A percentile compares a stretch with the other conserved stretches of the same genome.
phyloP scores from a whole-genome alignment of 2,113 vertebrate species.

The Odocoileus virginianus region DNA sequence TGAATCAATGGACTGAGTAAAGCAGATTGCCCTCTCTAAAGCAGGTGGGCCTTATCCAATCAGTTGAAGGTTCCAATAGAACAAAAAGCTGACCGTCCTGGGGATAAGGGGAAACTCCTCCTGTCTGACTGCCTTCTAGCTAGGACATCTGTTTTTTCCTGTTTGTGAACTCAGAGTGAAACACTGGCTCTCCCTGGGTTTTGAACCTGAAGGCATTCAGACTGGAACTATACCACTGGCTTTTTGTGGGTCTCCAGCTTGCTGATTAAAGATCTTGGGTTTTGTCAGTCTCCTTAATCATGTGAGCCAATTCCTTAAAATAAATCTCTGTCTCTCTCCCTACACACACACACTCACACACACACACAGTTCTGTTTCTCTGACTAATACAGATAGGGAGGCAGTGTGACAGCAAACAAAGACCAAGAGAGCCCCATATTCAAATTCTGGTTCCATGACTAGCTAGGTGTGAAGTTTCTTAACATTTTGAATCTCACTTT shows the following conservation, averaged over 20 bases:
- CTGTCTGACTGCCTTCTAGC: neutral
- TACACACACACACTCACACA: neutral
- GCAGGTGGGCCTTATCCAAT: neutral
- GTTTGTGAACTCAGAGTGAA: neutral
- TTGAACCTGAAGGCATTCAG: neutral
- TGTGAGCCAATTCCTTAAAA: neutral
- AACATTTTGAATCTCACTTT: neutral
- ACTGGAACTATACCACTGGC: neutral
- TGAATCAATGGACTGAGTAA: neutral
- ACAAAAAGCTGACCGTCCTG: neutral
- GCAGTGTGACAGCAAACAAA: neutral
- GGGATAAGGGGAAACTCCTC: neutral
- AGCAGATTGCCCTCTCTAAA: neutral
- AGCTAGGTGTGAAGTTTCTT: neutral
- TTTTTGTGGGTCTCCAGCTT: neutral
- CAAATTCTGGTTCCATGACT: neutral
- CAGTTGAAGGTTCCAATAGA: neutral
- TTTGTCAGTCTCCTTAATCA: neutral
- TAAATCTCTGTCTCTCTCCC: neutral
- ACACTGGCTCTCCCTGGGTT: neutral
- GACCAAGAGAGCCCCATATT: neutral
- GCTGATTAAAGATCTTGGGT: neutral
- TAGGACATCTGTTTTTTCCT: neutral
- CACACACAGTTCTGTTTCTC: neutral
- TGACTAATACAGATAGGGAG: neutral